A percentile compares a stretch with the other conserved stretches of the same genome.
phyloP scores from a whole-genome alignment of 2,888 invertebrate species.

The Notodonta dromedarius region DNA sequence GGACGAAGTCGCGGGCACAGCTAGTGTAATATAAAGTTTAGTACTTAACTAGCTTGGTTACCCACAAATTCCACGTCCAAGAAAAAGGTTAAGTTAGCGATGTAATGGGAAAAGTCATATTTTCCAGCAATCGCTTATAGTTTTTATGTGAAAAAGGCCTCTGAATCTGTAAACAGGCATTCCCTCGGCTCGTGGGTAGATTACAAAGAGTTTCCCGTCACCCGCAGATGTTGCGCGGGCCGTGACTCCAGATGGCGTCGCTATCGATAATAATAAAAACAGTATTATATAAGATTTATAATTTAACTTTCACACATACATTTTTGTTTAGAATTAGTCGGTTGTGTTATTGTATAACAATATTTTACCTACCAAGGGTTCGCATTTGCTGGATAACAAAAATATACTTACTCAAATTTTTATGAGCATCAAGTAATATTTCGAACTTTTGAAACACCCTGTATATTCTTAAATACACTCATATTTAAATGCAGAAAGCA shows the following conservation, averaged over 20 bases:
- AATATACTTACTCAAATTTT: too few relatives aligned
- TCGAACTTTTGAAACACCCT: too few relatives aligned
- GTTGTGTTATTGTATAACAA: too few relatives aligned
- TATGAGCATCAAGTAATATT: too few relatives aligned
- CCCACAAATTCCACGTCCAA: constrained; percentile 11
- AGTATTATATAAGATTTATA: constrained; percentile 48
- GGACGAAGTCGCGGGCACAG: too few relatives aligned
- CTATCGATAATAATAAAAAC: constrained; percentile 55
- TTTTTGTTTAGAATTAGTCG: background rate
- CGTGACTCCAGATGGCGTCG: constrained; percentile 57
- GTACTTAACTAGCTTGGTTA: background rate
- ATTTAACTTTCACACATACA: constrained; percentile 33
- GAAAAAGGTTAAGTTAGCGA: constrained; percentile 21
- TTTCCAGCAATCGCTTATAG: constrained; percentile 44
- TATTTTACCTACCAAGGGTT: too few relatives aligned
- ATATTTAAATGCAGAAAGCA: too few relatives aligned
- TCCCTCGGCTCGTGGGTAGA: constrained; percentile 40
- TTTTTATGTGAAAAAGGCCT: constrained; percentile 52
- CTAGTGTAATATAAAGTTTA: constrained; percentile 2
- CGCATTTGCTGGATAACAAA: too few relatives aligned
- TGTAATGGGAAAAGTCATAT: constrained; percentile 37
- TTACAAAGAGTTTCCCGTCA: constrained; percentile 47
- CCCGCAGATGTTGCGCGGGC: constrained; percentile 46
- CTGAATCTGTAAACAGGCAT: constrained; percentile 62
- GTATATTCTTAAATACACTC: too few relatives aligned